Evolutionary conservation across 2,888 invertebrate genomes (phyloP).

Genomic region (Strigamia crassipes): DNA sequence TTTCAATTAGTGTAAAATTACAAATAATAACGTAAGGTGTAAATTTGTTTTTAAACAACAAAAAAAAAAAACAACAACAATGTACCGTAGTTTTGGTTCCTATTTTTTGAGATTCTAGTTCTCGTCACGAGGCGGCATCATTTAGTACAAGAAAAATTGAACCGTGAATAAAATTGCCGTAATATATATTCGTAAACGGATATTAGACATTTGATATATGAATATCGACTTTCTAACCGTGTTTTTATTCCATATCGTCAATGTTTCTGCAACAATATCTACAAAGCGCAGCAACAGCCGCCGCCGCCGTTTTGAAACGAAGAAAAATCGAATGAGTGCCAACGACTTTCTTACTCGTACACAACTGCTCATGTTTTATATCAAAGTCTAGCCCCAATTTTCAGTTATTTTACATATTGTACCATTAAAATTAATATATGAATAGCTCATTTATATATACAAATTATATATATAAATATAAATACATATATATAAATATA

Average conservation of each 20-base stretch:
- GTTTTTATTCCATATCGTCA: too few species aligned
- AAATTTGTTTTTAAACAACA: background rate
- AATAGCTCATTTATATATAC: conserved; percentile 8
- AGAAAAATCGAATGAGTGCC: background rate
- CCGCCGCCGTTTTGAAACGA: too few species aligned
- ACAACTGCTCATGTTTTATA: background rate
- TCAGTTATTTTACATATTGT: background rate
- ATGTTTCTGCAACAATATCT: too few species aligned
- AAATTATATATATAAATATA: background rate
- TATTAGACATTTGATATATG: too few species aligned
- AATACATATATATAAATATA: background rate
- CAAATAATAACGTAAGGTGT: background rate
- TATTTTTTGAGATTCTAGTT: background rate
- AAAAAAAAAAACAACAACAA: too few species aligned
- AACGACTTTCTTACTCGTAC: background rate
- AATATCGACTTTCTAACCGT: too few species aligned
- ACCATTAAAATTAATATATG: background rate
- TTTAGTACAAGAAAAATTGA: background rate
- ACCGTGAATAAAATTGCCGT: too few species aligned
- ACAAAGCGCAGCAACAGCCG: too few species aligned
- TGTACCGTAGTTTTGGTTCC: background rate
- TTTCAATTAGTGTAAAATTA: background rate
- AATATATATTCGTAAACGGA: too few species aligned
- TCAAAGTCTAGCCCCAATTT: conserved; percentile 10
- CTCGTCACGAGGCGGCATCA: background rate